These are phyloP conservation scores for Philypnodon macrostomus DNA, from an alignment of 2,797 vertebrate species.

Conservation along the genomic window DNA sequence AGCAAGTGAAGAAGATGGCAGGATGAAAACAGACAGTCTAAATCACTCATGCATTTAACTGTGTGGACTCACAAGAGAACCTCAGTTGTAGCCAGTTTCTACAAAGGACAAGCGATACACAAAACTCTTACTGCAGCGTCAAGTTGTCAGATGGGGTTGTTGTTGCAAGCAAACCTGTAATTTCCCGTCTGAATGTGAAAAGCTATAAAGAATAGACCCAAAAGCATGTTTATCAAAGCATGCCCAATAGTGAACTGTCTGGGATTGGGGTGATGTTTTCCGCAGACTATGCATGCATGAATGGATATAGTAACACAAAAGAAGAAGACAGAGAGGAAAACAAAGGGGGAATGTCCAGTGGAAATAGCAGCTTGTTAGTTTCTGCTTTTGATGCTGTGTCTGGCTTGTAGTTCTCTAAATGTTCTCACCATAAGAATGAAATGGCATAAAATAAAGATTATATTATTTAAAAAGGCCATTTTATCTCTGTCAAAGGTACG, in stretches of 20 bases:
- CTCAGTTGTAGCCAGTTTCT: constrained; percentile 12
- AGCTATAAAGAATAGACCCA: neutral
- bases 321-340: neutral
- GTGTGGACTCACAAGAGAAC: constrained; percentile 29
- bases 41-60: constrained; percentile 51
- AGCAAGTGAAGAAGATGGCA: constrained; percentile 18
- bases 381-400: constrained; percentile 39
- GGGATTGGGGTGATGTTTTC: constrained; percentile 9
- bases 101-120: constrained; percentile 19
- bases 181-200: constrained; percentile 5
- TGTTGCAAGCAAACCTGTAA: constrained; percentile 6
- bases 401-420: too few relatives aligned
- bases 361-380: constrained; percentile 27
- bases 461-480: too few relatives aligned
- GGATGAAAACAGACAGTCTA: constrained; percentile 28
- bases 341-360: constrained; percentile 11
- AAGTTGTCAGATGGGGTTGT: constrained; percentile 32
- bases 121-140: constrained; percentile 24
- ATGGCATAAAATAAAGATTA: neutral
- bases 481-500: too few relatives aligned
- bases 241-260: constrained; percentile 9
- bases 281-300: constrained; percentile 21
- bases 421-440: too few relatives aligned
- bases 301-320: constrained; percentile 12
- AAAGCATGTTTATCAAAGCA: constrained; percentile 1